phyloP scores from a whole-genome alignment of 2,797 vertebrate species.

The Periophthalmus magnuspinnatus region DNA sequence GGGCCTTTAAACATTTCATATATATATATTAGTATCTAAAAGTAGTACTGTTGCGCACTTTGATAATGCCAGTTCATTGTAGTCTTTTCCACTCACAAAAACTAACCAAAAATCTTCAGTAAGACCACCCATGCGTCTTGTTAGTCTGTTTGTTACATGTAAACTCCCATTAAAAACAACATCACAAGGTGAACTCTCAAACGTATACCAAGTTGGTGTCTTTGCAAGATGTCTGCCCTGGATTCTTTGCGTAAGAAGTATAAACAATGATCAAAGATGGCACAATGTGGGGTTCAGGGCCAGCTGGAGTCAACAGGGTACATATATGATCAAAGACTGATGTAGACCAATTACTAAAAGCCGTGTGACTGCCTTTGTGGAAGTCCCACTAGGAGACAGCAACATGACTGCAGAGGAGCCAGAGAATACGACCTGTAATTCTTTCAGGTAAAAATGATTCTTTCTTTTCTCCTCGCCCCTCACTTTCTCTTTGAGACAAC shows the following conservation, averaged over 20 bases:
- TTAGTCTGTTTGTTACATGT: not conserved
- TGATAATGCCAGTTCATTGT: no score
- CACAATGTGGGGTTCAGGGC: not conserved
- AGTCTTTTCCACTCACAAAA: no score
- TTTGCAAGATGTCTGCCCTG: not conserved
- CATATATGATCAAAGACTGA: slow-evolving; percentile 10
- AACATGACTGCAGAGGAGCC: no score
- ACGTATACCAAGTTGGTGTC: not conserved
- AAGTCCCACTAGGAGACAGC: not conserved
- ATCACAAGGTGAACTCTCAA: not conserved
- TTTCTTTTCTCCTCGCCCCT: not conserved
- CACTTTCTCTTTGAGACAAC: slow-evolving; percentile 10
- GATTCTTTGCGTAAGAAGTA: not conserved
- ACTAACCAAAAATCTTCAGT: no score
- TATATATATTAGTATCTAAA: no score
- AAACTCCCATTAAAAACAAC: not conserved
- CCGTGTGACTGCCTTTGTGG: not conserved
- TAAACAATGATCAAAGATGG: not conserved
- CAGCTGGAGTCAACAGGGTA: slow-evolving; percentile 6
- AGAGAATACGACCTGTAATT: slow-evolving; percentile 4
- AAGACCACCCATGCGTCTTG: not conserved
- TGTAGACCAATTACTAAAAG: slow-evolving; percentile 9
- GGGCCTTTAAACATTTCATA: no score
- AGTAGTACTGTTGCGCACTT: no score
- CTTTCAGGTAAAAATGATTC: slow-evolving; percentile 9